A percentile compares a stretch with the other conserved stretches of the same genome.
These are phyloP conservation scores for Cairina moschata DNA, from an alignment of 2,113 vertebrate species.

Conservation along the genomic window DNA sequence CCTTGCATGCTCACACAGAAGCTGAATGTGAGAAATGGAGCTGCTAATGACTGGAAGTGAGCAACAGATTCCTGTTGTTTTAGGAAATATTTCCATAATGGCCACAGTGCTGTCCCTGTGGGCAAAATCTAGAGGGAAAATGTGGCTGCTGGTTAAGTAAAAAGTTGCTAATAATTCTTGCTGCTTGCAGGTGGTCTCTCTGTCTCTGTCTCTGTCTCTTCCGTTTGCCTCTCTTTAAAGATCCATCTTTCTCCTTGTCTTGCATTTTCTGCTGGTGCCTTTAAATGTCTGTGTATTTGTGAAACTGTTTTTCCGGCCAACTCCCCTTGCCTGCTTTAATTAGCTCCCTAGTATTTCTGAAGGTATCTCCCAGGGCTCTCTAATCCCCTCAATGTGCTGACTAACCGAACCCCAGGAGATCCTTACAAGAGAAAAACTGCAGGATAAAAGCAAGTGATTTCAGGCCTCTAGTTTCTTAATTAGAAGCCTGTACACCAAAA, in stretches of 20 bases:
- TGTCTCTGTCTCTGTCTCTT: not conserved
- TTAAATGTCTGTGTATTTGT: not conserved
- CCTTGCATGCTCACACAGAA: not conserved
- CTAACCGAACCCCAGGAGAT: not conserved
- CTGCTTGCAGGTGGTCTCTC: not conserved
- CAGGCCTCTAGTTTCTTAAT: constrained; percentile 20
- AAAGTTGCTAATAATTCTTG: not conserved
- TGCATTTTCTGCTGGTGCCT: not conserved
- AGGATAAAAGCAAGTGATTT: constrained; percentile 21
- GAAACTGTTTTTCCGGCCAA: not conserved
- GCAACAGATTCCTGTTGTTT: not conserved
- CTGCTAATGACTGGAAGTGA: not conserved
- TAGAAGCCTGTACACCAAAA: not conserved
- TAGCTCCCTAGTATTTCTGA: constrained; percentile 8
- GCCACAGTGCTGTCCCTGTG: not conserved
- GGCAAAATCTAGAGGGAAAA: not conserved
- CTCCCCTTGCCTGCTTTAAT: constrained; percentile 15
- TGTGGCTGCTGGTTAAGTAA: not conserved
- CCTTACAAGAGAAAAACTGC: constrained; percentile 1
- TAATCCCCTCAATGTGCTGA: constrained; percentile 13
- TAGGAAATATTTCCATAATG: not conserved
- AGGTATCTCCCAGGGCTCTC: constrained; percentile 18
- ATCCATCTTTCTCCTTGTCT: not conserved
- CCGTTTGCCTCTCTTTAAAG: not conserved
- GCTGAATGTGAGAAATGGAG: not conserved